Base-by-base conservation (phyloP, 2,888 invertebrate genomes). In the Ctenicera cuprea region DNA sequence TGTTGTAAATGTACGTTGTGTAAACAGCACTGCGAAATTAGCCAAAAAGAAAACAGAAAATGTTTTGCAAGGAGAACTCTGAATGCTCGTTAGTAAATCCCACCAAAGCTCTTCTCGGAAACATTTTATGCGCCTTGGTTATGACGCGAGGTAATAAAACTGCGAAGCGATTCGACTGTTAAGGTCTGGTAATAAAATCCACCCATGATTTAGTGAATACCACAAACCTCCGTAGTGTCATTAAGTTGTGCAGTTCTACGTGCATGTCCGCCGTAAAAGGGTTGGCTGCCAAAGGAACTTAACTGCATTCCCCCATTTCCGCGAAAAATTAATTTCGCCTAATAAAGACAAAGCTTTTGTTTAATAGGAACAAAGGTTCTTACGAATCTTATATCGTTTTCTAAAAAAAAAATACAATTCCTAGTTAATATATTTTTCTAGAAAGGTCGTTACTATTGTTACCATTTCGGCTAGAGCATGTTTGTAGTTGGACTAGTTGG, bases 121-220 rank as follows among this genome's bases (percentile, higher is more conserved):
- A 20, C 50, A 50, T 50, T 50, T 22, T 50, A 50, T 20, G 50
- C 50, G 50, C 12, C 22, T 50, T 9, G 22, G 50, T 22, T 50
- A 50, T 50, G 50, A 50, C 50, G 50, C 22, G 8, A 20, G 18
- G 50, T 50, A 50, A 50, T 50, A 50, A 50, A 50, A 50, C 50
- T 20, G 50, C 50, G 22, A 50, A 50, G 22, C 50, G 50, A 22
- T 50, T 50, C 22, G 20, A 50, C 50, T 50, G 50, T 50, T 50
- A 50, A 50, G 22, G 22, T 22, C 45, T 50, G 22, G 50, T 50
- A 50, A 50, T 50, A 50, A 50, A 50, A 50, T 50, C 50, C 50
- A 50, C 50, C 50, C 50, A 50, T 50, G 50, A 50, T 50, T 50
- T 50, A 50, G 5, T 48, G 20, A 0, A 50, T 50, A 12, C 50